Conservation (phyloP, 1,140 invertebrate genomes). For the Neodiprion pinetum region DNA sequence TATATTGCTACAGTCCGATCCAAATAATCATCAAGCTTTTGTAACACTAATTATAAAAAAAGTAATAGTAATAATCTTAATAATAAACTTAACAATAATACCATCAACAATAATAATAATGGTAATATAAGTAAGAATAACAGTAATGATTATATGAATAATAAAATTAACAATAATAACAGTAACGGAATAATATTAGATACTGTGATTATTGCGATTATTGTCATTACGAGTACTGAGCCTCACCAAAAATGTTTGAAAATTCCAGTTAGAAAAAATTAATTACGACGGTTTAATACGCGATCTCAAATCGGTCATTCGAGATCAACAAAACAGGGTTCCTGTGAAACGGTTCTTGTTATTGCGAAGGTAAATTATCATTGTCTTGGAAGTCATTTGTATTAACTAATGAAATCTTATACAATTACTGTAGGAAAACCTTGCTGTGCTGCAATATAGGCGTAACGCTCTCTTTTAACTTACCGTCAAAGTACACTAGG, state of each 20-base stretch:
- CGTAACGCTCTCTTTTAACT: too few species aligned
- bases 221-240: conserved; percentile 14
- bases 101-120: conserved; percentile 15
- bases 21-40: conserved; percentile 60
- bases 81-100: conserved; percentile 33
- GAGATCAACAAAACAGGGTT: not conserved
- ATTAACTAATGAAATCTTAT: too few species aligned
- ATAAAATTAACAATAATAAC: conserved; percentile 20
- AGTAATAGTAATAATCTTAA: conserved; percentile 47
- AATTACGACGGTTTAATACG: not conserved
- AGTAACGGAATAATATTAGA: conserved; percentile 26
- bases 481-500: too few species aligned
- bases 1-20: conserved; percentile 61
- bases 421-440: too few species aligned
- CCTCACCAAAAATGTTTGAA: conserved; percentile 30
- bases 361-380: conserved; percentile 5
- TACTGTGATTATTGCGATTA: conserved; percentile 14
- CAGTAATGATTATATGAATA: conserved; percentile 24
- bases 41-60: conserved; percentile 58
- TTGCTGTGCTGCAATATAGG: too few species aligned
- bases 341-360: not conserved
- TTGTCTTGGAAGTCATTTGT: not conserved
- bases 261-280: not conserved
- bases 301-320: not conserved
- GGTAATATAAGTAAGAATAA: conserved; percentile 21